phyloP scores from a whole-genome alignment of 2,113 vertebrate genomes.

The Pelmatolapia mariae region DNA sequence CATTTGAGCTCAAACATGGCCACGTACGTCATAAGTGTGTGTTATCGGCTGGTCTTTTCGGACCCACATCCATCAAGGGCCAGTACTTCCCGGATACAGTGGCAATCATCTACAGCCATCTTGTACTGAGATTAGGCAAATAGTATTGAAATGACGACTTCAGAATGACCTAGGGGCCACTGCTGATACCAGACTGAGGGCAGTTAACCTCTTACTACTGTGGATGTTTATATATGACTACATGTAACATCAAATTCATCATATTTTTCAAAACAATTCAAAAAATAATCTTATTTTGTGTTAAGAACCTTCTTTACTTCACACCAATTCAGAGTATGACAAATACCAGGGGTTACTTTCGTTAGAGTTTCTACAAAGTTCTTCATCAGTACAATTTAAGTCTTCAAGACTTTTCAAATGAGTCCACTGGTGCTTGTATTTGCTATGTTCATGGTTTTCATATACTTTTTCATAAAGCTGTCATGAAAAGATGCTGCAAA shows the following conservation, averaged over 20 bases:
- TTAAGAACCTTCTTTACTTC: not conserved
- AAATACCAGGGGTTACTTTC: not conserved
- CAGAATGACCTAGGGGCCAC: not conserved
- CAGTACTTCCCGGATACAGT: constrained; percentile 35
- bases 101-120: constrained; percentile 53
- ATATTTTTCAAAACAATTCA: not conserved
- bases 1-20: not conserved
- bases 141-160: constrained; percentile 44
- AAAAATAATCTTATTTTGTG: not conserved
- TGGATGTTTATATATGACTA: not conserved
- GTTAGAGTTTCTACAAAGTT: not conserved
- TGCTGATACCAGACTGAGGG: not conserved
- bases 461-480: not conserved
- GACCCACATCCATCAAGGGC: constrained; percentile 48
- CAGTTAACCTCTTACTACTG: constrained; percentile 17
- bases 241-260: constrained; percentile 1
- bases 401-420: not conserved
- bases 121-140: constrained; percentile 55
- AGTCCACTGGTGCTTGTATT: not conserved
- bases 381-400: not conserved
- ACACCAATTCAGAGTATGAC: not conserved
- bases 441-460: not conserved
- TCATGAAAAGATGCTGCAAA: not conserved
- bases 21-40: constrained; percentile 2
- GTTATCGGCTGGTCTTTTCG: constrained; percentile 40